These are phyloP conservation scores for Notothenia coriiceps DNA, from an alignment of 2,113 vertebrate species.

Conservation along the genomic window DNA sequence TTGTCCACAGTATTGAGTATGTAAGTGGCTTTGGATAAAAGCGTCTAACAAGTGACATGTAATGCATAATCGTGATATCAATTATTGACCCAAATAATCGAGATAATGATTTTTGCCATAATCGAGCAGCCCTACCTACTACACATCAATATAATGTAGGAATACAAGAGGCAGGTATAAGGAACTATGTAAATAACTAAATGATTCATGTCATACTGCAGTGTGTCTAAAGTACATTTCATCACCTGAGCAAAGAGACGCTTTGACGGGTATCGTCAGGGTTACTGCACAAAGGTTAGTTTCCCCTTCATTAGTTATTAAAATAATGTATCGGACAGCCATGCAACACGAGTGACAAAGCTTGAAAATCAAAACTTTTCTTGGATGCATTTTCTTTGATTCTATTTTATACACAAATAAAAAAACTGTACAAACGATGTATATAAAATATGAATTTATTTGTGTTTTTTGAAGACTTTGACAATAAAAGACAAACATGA, in stretches of 20 bases:
- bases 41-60: no score
- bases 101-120: no score
- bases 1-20: no score
- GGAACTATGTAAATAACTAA: conserved; percentile 40
- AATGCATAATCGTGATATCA: no score
- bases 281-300: conserved; percentile 38
- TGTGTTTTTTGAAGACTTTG: conserved; percentile 1
- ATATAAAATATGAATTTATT: conserved; percentile 66
- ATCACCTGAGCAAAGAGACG: conserved; percentile 33
- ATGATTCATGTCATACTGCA: not conserved
- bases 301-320: conserved; percentile 11
- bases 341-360: conserved; percentile 44
- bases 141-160: conserved; percentile 12
- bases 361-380: conserved; percentile 39
- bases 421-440: conserved; percentile 14
- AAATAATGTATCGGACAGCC: conserved; percentile 19
- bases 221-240: conserved; percentile 26
- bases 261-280: conserved; percentile 37
- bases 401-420: conserved; percentile 56
- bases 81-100: no score
- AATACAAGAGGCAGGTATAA: not conserved
- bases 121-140: not conserved
- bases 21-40: no score
- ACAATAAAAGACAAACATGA: conserved; percentile 9
- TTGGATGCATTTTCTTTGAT: conserved; percentile 42